A percentile compares a stretch with the other conserved stretches of the same genome.
These are phyloP conservation scores for Galagoides demidoff DNA, from an alignment of 2,797 vertebrate species.

Conservation along the genomic window DNA sequence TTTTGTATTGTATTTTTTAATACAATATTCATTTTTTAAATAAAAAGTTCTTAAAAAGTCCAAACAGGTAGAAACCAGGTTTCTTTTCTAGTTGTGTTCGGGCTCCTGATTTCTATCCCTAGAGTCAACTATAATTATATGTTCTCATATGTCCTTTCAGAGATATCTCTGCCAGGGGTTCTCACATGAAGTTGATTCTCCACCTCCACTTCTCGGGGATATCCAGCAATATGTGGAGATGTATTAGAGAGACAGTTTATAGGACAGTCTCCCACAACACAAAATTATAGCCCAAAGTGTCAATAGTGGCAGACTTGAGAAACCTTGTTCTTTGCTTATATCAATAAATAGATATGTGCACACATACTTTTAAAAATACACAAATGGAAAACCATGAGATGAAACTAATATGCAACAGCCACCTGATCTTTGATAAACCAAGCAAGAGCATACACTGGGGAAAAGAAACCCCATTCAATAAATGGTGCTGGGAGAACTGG, in stretches of 20 bases:
- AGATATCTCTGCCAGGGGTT: neutral
- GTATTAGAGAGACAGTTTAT: neutral
- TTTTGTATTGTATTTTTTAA: neutral
- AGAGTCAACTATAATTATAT: neutral
- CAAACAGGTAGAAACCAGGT: neutral
- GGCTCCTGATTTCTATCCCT: neutral
- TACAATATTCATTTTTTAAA: neutral
- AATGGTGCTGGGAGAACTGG: too few relatives aligned
- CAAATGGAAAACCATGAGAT: too few relatives aligned
- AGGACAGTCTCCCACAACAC: neutral
- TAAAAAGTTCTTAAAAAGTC: neutral
- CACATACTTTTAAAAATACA: too few relatives aligned
- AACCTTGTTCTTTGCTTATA: neutral
- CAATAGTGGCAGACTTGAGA: neutral
- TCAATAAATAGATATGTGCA: neutral
- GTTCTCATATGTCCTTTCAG: neutral
- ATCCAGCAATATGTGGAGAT: neutral
- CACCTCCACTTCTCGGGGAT: too few relatives aligned
- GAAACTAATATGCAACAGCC: too few relatives aligned
- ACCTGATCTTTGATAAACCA: too few relatives aligned
- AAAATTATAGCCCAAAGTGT: neutral
- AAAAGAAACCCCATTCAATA: too few relatives aligned
- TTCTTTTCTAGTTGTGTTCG: neutral
- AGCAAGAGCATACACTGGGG: too few relatives aligned
- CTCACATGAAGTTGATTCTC: neutral